phyloP scores from a whole-genome alignment of 2,888 invertebrate species.

The Pheosia tremula region DNA sequence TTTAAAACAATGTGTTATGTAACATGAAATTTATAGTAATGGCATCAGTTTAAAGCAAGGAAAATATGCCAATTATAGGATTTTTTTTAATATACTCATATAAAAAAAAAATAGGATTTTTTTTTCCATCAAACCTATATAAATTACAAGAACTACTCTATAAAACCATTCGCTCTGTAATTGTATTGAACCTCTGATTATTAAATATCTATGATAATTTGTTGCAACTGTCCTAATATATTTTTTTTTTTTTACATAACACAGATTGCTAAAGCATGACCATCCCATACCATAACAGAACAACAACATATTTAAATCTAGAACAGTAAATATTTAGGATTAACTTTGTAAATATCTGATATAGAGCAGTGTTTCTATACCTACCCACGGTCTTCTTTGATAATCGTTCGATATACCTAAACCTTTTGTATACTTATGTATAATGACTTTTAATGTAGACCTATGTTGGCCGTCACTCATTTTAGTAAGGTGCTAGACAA shows the following conservation, averaged over 20 bases:
- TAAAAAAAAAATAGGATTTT: no score
- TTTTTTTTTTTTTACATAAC: constrained; percentile 20
- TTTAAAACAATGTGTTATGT: constrained; percentile 22
- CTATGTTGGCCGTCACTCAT: constrained; percentile 35
- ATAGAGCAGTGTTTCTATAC: constrained; percentile 74
- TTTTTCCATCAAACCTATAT: no score
- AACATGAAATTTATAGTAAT: constrained; percentile 10
- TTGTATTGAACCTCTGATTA: no score
- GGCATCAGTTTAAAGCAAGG: no score
- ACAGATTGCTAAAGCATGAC: constrained; percentile 21
- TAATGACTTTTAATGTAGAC: constrained; percentile 32
- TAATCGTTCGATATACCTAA: constrained; percentile 67
- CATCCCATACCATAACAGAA: constrained; percentile 31
- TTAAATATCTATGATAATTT: no score
- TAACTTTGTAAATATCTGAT: constrained; percentile 76
- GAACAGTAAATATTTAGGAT: constrained; percentile 66
- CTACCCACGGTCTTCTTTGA: constrained; percentile 62
- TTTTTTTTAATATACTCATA: no score
- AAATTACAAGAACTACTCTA: no score
- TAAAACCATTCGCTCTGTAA: no score
- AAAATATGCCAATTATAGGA: no score
- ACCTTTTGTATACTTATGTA: constrained; percentile 72
- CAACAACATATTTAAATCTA: constrained; percentile 47
- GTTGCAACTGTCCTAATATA: no score
- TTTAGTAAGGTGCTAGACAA: constrained; percentile 69